Conservation (phyloP, 2,888 invertebrate genomes). For the Drosophila longiperda region DNA sequence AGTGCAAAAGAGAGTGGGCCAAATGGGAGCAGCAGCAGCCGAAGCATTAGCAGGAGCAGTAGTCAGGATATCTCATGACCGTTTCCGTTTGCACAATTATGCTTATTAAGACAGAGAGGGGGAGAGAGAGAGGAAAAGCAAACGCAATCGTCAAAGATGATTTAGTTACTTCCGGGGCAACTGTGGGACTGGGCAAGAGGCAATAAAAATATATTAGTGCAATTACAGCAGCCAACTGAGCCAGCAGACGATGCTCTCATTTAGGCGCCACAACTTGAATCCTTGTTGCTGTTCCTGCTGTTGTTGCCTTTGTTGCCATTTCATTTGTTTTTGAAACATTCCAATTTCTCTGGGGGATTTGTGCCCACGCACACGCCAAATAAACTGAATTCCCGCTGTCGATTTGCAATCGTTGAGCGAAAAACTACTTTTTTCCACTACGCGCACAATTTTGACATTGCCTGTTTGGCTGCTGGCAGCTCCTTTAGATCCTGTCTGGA, state of each 20-base stretch:
- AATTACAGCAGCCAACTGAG: slow-evolving; percentile 80
- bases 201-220: slow-evolving; percentile 83
- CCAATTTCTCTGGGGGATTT: slow-evolving; percentile 73
- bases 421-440: slow-evolving; percentile 55
- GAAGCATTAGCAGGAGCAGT: slow-evolving; percentile 1
- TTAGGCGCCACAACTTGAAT: slow-evolving; percentile 50
- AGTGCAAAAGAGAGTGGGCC: slow-evolving; percentile 37
- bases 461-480: slow-evolving; percentile 7
- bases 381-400: slow-evolving; percentile 67
- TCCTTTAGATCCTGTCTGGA: slow-evolving; percentile 32
- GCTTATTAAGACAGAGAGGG: slow-evolving; percentile 74
- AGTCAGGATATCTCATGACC: slow-evolving; percentile 74
- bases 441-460: slow-evolving; percentile 44
- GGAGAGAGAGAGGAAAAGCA: slow-evolving; percentile 8
- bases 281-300: slow-evolving; percentile 19
- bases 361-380: slow-evolving; percentile 54
- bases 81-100: slow-evolving; percentile 83
- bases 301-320: slow-evolving; percentile 34
- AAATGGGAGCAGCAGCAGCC: not conserved
- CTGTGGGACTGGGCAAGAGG: slow-evolving; percentile 39
- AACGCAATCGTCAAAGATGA: slow-evolving; percentile 82
- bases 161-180: slow-evolving; percentile 79
- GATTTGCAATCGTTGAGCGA: slow-evolving; percentile 45
- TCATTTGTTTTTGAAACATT: slow-evolving; percentile 78
- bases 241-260: slow-evolving; percentile 63